A percentile compares a stretch with the other conserved stretches of the same genome.
phyloP scores from a whole-genome alignment of 2,797 vertebrate genomes.

The Eulemur mongoz region DNA sequence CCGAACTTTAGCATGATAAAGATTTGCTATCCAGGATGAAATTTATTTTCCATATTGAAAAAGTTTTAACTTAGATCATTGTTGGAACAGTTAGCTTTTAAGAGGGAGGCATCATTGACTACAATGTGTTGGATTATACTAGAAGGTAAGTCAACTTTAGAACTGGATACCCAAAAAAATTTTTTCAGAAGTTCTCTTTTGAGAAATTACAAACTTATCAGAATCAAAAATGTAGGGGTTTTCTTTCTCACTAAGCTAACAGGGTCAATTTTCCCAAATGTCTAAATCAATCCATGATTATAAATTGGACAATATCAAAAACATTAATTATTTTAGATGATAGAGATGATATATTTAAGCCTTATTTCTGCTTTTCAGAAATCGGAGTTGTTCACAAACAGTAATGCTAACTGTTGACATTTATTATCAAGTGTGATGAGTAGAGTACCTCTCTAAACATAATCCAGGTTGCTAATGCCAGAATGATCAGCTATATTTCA shows the following conservation, averaged over 20 bases:
- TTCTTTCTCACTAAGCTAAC: conserved; percentile 20
- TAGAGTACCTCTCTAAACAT: not conserved
- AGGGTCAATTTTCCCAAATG: not conserved
- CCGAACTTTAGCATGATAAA: not conserved
- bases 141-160: not conserved
- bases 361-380: not conserved
- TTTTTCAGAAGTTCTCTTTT: not conserved
- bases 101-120: not conserved
- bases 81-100: not conserved
- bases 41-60: not conserved
- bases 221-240: not conserved
- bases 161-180: not conserved
- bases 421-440: not conserved
- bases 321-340: not conserved
- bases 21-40: not conserved
- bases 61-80: not conserved
- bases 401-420: not conserved
- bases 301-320: not conserved
- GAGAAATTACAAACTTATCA: conserved; percentile 6
- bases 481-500: not conserved
- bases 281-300: not conserved
- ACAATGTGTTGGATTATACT: not conserved
- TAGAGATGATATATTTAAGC: not conserved
- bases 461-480: not conserved
- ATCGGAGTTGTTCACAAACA: not conserved